Base-by-base conservation (phyloP, 1,140 invertebrate species). In the Pseudomyrmex cubaensis region DNA sequence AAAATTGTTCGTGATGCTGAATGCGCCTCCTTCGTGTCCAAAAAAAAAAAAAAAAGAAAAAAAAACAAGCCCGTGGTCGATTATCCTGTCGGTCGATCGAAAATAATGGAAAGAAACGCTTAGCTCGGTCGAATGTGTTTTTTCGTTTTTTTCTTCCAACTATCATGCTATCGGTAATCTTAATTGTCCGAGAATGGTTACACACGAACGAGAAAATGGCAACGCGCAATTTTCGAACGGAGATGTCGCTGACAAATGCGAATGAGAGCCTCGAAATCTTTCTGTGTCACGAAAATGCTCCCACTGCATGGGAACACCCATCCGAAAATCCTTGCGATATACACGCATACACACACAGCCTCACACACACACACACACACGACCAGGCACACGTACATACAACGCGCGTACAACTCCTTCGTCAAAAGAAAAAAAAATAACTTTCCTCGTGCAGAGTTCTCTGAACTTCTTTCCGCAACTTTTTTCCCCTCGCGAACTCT, bases 151-250 rank as follows among this genome's bases (percentile, higher is more conserved):
- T 73, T 75, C 76, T 78, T 80, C 70, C 46, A 15, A 54, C 44
- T 77, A 52, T 52, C 69, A 84, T 87, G 61, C 62, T 80, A 80
- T 70, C 69, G 64, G 25, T 46, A 77, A 22, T 88, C 56, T 83
- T 73, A 57, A 69, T 70, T 66, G 59, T 76, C 50, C 59, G 44
- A 62, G 56, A 84, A 85, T 83, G 12, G 44, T 78, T 83, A 78
- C 73, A 77, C 77, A 52, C 50, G 10, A 84, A 75, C 67, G 44
- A n/a, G 46, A 72, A 52, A 62, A 46, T 62, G 66, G 44, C 54
- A 17, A 61, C 10, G 13, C 64, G 61, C 59, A 56, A 83, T 67
- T 20, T 35, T 12, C 63, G 62, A 61, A 61, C 80, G 67, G 54
- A 56, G 8, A 63, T 7, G 72, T n/a, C 22, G 15, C 46, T 61